Evolutionary conservation across 2,888 invertebrate species (phyloP), one percentile per base, ranked within the genome.

Genomic region (Dugesia japonica): DNA sequence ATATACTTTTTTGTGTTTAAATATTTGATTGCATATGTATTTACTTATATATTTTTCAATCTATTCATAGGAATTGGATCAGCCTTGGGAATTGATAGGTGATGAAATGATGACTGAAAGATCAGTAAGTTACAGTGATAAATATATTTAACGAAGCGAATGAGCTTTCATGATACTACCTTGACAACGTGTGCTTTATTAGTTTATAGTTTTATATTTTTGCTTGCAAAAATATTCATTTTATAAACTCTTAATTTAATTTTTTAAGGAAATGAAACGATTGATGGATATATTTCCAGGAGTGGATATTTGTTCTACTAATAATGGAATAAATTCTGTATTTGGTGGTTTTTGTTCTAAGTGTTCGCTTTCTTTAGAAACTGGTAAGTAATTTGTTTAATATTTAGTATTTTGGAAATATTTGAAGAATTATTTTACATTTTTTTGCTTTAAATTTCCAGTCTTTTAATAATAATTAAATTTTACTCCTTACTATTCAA

Each of bases 281-380:
- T 38, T 73, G 17, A 23, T 73, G 28, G 38, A 73, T 33, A 26
- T 73, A 4, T 73, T 33, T 73, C 74, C 74, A 17, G 74, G 74
- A 26, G 74, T 38, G 9, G 74, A 73, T 33, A 9, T 33, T 9
- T 33, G 28, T 31, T 31, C 74, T 33, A n/a, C 74, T 28, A 28
- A 33, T 17, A n/a, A 73, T 31, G 74, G 74, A 28, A 1, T 33
- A 26, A 73, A 73, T 31, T 28, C 74, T 7, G 74, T 73, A 28
- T 31, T 73, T 28, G 74, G 31, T 31, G 74, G 74, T 7, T 26
- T 20, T 20, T 73, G 74, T 73, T 31, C 33, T 4, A 73, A 56
- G 38, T 73, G 74, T 73, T n/a, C n/a, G 20, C 15, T 9, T 4
- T 33, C 1, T 1, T 38, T 73, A 17, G 38, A 73, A 28, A 27